These are phyloP conservation scores for Sphenopsis melanotis DNA, from an alignment of 2,797 vertebrate genomes.

Conservation along the genomic window DNA sequence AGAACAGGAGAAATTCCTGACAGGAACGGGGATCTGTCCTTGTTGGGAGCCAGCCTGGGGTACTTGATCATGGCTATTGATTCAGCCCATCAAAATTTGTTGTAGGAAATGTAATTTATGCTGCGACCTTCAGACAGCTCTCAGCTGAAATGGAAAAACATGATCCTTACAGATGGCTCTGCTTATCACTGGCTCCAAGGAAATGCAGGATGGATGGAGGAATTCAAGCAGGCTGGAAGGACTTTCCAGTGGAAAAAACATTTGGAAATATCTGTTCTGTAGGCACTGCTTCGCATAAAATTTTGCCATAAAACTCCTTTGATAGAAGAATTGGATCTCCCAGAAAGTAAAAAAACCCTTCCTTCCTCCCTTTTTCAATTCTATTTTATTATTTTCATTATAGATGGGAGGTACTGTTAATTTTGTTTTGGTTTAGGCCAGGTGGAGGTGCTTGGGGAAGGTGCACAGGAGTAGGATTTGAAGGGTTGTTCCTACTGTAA, in stretches of 20 bases:
- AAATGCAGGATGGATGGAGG: neutral
- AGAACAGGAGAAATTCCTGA: neutral
- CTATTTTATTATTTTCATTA: neutral
- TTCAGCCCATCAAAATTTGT: conserved; percentile 1
- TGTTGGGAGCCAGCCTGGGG: neutral
- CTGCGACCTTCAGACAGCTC: conserved; percentile 34
- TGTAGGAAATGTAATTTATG: conserved; percentile 2
- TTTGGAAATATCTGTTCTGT: neutral
- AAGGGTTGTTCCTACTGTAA: fast-evolving
- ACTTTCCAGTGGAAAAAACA: neutral
- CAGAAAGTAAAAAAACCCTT: neutral
- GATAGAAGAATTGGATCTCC: neutral
- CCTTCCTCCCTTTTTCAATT: neutral
- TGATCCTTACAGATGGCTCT: neutral
- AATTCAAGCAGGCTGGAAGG: neutral
- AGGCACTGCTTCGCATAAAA: neutral
- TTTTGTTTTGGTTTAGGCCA: neutral
- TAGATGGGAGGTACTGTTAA: fast-evolving
- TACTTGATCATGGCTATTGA: conserved; percentile 19
- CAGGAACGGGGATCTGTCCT: conserved; percentile 19
- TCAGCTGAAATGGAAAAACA: conserved; percentile 15
- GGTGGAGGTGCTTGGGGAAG: neutral
- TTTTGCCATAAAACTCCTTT: neutral
- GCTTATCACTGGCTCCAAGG: neutral
- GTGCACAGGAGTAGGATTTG: neutral